Base-by-base conservation (phyloP, 2,888 invertebrate genomes). In the Tiliacea citrago region DNA sequence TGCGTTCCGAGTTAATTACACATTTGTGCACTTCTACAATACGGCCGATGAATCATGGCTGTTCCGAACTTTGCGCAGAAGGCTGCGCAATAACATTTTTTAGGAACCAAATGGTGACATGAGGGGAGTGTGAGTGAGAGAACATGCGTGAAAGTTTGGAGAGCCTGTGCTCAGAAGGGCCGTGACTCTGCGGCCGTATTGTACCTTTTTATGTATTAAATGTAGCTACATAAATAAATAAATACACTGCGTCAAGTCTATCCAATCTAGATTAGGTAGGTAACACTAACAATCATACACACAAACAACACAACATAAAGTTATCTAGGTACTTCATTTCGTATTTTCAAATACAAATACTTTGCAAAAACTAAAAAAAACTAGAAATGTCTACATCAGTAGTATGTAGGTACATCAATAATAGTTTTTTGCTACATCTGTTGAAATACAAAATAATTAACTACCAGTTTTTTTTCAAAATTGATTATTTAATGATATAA, bases 1-100 rank as follows among this genome's bases (percentile, higher is more conserved):
- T 81, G 81, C 81, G 49, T 81, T 66, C 58, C 49, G 6, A 49
- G 8, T 10, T 57, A 51, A 42, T 35, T 21, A 70, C 7, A 69
- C 21, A 7, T 16, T 65, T 65, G 12, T 63, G 4, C 12, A n/a
- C 8, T 49, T 49, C 18, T 49, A 49, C 21, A 49, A 49, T 49
- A 49, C 18, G 18, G 6, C 49, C 21, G 0, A 21, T 7, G 21
- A 21, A 21, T 49, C 21, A 49, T 49, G 49, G 21, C 18, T 21
- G 49, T 2, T 18, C 18, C 49, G 49, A 47, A 47, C 16, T 47
- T 21, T 49, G 49, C 49, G 49, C 49, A 21, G 49, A 49, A 49
- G 18, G 18, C 18, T 49, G 49, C 49, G 18, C 49, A 18, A 18
- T 18, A 49, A 49, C 49, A 49, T 21, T 49, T 21, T 4, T 21